Evolutionary conservation across 2,113 vertebrate genomes (phyloP).

Genomic region (Antechinus flavipes): DNA sequence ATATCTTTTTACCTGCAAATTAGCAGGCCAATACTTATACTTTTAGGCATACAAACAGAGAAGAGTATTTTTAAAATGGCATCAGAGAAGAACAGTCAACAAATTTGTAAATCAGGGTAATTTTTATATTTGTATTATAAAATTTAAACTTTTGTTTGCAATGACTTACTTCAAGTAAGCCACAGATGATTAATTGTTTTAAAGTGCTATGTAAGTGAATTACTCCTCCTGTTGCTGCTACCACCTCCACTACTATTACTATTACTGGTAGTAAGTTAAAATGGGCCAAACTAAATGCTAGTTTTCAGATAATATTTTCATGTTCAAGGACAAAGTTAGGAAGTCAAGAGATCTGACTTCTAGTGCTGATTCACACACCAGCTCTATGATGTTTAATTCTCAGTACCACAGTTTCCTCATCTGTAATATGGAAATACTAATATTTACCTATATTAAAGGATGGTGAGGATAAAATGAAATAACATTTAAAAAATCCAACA

Average conservation of each 20-base stretch:
- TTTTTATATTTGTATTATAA: neutral
- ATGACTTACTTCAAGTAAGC: neutral
- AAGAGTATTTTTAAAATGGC: neutral
- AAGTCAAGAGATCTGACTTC: neutral
- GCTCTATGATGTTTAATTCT: neutral
- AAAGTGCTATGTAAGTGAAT: neutral
- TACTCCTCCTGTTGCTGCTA: neutral
- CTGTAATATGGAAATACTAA: neutral
- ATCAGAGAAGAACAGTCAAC: neutral
- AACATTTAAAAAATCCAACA: neutral
- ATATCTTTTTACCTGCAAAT: neutral
- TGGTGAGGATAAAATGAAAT: neutral
- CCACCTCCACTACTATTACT: too few relatives aligned
- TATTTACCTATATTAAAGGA: neutral
- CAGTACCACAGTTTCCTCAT: neutral
- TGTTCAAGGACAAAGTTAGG: neutral
- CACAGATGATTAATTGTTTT: neutral
- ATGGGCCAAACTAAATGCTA: neutral
- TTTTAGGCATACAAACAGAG: neutral
- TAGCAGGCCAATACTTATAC: neutral
- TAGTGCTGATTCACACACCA: neutral
- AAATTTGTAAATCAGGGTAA: neutral
- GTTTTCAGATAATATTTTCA: neutral
- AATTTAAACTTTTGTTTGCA: slow-evolving; percentile 32
- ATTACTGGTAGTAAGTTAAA: neutral